Percentiles rank a stretch among this genome's conserved stretches.
phyloP scores from a whole-genome alignment of 2,797 vertebrate species.

The Smutsia temminckii region DNA sequence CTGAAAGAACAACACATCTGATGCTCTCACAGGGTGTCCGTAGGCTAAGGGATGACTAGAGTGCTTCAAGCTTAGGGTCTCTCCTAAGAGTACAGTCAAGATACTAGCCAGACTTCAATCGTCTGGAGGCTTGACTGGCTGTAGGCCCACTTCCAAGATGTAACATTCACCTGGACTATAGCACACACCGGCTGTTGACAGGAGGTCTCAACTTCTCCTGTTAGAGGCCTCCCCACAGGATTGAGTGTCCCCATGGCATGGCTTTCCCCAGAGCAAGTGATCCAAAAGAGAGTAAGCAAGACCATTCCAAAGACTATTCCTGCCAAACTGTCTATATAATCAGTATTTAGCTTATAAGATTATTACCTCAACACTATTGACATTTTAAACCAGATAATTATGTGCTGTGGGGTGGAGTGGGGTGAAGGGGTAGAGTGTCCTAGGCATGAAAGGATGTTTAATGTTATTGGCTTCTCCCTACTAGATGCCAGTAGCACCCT shows the following conservation, averaged over 20 bases:
- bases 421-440: too few species aligned
- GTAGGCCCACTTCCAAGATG: neutral
- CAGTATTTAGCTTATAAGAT: neutral
- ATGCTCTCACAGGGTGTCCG: neutral
- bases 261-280: neutral
- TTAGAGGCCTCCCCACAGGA: fast-evolving
- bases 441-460: neutral
- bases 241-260: neutral
- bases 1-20: neutral
- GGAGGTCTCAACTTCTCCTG: neutral
- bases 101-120: neutral
- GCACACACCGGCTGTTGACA: fast-evolving
- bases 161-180: fast-evolving
- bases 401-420: too few species aligned
- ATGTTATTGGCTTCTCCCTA: neutral
- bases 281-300: neutral
- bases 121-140: neutral
- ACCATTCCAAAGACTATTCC: neutral
- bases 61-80: neutral
- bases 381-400: neutral
- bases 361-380: neutral
- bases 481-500: neutral
- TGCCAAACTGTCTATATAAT: neutral
- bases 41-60: too few species aligned
- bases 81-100: neutral